Conservation (phyloP, 2,888 invertebrate species). For the Oligia latruncula region DNA sequence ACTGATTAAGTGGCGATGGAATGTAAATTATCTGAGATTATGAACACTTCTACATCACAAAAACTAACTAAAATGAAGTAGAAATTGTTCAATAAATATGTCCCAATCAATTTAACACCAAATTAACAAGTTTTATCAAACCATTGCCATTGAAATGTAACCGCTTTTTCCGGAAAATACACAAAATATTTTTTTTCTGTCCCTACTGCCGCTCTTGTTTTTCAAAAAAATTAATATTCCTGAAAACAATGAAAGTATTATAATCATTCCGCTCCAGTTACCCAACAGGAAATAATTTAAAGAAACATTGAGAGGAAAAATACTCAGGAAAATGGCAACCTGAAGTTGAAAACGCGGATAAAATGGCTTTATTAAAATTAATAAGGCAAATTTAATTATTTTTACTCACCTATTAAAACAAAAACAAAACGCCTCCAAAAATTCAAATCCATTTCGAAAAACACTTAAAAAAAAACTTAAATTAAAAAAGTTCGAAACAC, state of each 20-base stretch:
- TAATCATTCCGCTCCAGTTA: conserved; percentile 18
- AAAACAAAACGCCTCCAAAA: conserved; percentile 66
- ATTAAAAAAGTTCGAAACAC: conserved; percentile 31
- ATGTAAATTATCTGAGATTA: too few relatives aligned
- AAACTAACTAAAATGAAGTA: background rate
- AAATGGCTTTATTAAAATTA: background rate
- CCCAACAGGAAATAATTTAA: conserved; percentile 20
- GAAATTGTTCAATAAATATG: background rate
- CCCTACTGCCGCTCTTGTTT: background rate
- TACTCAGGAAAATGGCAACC: conserved; percentile 2
- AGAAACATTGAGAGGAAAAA: conserved; percentile 32
- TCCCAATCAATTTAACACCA: too few relatives aligned
- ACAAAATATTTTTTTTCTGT: background rate
- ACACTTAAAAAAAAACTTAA: conserved; percentile 30
- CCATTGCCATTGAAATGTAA: background rate
- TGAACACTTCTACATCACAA: background rate
- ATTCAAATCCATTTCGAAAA: conserved; percentile 73
- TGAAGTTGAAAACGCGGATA: background rate
- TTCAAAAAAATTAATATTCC: conserved; percentile 4
- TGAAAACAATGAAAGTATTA: conserved; percentile 21
- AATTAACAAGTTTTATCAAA: background rate
- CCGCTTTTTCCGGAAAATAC: background rate
- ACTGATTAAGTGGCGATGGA: background rate
- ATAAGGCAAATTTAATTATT: background rate
- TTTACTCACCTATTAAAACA: conserved; percentile 70